phyloP scores from a whole-genome alignment of 2,888 invertebrate species.

The Megastigmus dorsalis region DNA sequence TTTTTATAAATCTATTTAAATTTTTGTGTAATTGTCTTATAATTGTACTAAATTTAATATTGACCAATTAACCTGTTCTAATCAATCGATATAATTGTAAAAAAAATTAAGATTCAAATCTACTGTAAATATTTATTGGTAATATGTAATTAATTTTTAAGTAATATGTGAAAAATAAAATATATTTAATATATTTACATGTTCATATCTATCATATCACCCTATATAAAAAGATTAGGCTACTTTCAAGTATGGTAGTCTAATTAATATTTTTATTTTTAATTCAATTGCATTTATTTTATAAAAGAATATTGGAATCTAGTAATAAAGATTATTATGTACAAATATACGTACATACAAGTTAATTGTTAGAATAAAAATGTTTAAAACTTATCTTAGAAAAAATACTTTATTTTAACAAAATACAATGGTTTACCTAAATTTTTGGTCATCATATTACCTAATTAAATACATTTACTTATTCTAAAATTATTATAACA shows the following conservation, averaged over 20 bases:
- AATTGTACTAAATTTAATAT: neutral
- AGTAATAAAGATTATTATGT: neutral
- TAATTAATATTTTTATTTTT: no score
- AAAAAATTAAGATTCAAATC: neutral
- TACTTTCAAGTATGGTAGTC: no score
- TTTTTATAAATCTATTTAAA: no score
- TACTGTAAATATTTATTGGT: slow-evolving; percentile 31
- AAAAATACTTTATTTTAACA: slow-evolving; percentile 39
- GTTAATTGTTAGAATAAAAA: neutral
- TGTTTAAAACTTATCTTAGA: neutral
- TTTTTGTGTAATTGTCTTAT: no score
- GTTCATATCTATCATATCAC: neutral
- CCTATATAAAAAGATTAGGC: neutral
- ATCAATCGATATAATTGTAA: neutral
- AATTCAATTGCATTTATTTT: neutral
- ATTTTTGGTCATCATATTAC: neutral
- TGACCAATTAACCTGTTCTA: neutral
- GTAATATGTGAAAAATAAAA: slow-evolving; percentile 6
- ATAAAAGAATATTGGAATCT: neutral
- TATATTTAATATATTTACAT: slow-evolving; percentile 30
- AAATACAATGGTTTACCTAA: slow-evolving; percentile 13
- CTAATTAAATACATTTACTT: neutral
- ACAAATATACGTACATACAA: no score
- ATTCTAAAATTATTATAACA: slow-evolving; percentile 15
- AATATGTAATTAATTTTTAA: slow-evolving; percentile 31